Evolutionary conservation across 1,140 invertebrate species (phyloP), one percentile per base, ranked within the genome.

Genomic region (Aphaenogaster rudis): DNA sequence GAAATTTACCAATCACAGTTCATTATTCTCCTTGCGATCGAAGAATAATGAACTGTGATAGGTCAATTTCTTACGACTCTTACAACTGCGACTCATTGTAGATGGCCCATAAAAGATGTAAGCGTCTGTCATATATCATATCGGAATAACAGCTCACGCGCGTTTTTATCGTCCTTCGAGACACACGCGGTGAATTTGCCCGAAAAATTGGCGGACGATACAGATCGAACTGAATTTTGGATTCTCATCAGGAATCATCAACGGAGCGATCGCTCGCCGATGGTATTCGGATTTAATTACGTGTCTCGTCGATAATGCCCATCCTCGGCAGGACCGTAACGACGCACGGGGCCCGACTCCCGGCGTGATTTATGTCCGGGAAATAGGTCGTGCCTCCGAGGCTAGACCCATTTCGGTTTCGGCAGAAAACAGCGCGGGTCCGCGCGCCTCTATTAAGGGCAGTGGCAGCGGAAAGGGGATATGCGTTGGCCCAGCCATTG

Each of bases 281-380:
- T 88, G 88, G 87, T 93, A 81, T 82, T 78, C 77, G 66, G 84
- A 48, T 92, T 94, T 95, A 95, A 95, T 95, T 95, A 94, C 84
- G 92, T 88, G 69, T 85, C 88, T 91, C 88, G 91, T 91, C 93
- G 93, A 94, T 95, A 95, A 95, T 95, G 90, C 90, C 93, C 93
- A 93, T 92, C 92, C 93, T 94, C 88, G 90, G 94, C 59, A 93
- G 93, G 91, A 88, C 87, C 92, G 92, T 94, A 95, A 94, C 93
- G 92, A 95, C 91, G 17, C 9, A 59, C 45, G 17, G 45, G 84
- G 33, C 86, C 88, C 88, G n/a, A 93, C 91, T 94, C 94, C 93
- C 86, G 72, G 59, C 92, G 42, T 95, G 95, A 95, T 95, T 95
- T 95, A 95, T 95, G 94, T 90, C 92, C 94, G 94, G 93, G 94